phyloP scores from a whole-genome alignment of 2,888 invertebrate species.

The Pristionchus arcanus region DNA sequence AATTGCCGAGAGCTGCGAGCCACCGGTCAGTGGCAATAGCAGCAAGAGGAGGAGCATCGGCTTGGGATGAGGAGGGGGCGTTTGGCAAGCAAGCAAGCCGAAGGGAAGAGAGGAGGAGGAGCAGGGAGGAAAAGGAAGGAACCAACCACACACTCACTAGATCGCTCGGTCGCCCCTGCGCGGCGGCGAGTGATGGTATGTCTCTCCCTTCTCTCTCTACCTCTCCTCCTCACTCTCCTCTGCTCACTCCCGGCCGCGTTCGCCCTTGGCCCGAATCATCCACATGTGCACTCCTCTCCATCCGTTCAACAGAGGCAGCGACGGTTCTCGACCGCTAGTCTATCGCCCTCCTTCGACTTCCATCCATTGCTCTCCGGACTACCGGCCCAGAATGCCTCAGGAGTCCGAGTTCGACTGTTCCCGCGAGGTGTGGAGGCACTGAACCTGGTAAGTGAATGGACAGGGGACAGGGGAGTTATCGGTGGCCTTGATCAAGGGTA shows the following conservation, averaged over 20 bases:
- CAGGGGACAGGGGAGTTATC: neutral
- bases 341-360: conserved; percentile 54
- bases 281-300: neutral
- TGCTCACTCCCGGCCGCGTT: neutral
- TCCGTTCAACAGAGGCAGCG: neutral
- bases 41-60: conserved; percentile 53
- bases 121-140: conserved; percentile 22
- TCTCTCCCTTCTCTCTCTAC: neutral
- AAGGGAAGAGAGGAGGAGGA: neutral
- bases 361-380: conserved; percentile 65
- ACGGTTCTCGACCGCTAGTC: conserved; percentile 6
- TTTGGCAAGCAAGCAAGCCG: neutral
- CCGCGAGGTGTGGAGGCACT: conserved; percentile 65
- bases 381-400: conserved; percentile 62
- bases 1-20: conserved; percentile 53
- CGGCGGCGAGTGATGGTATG: conserved; percentile 23
- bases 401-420: conserved; percentile 64
- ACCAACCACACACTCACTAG: conserved; percentile 46
- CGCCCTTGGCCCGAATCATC: conserved; percentile 10
- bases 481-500: conserved; percentile 35
- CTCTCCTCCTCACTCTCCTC: neutral
- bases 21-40: neutral
- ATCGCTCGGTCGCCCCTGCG: conserved; percentile 54
- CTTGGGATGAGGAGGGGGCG: neutral
- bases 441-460: conserved; percentile 66